Evolutionary conservation across 2,113 vertebrate genomes (phyloP).

Genomic region (Cebus imitator): DNA sequence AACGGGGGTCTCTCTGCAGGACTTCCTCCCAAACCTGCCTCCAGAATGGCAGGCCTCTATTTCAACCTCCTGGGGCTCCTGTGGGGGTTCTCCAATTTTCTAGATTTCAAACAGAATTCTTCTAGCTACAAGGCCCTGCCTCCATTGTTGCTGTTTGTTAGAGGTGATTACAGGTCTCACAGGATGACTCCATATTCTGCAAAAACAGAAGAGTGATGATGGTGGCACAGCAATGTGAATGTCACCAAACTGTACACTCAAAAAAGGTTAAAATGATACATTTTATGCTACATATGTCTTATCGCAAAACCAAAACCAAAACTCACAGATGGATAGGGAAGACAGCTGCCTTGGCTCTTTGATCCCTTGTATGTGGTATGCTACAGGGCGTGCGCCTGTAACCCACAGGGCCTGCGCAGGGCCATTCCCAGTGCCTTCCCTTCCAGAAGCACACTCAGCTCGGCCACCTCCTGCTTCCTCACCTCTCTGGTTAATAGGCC

Average conservation of each 20-base stretch:
- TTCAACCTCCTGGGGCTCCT: neutral
- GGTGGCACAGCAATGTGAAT: too few relatives aligned
- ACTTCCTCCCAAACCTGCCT: neutral
- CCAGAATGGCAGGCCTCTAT: neutral
- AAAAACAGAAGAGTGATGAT: neutral
- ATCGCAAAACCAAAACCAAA: neutral
- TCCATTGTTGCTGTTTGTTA: neutral
- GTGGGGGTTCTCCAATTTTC: neutral
- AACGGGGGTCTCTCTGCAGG: neutral
- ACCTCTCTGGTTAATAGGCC: neutral
- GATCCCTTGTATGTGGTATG: neutral
- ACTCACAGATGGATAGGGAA: neutral
- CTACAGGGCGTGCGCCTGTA: rapidly evolving
- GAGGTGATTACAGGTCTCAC: neutral
- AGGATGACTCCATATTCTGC: neutral
- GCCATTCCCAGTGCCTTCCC: neutral
- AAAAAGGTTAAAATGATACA: neutral
- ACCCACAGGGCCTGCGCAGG: neutral
- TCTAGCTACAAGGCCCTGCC: neutral
- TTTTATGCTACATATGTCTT: neutral
- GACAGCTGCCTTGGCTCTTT: neutral
- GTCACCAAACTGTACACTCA: neutral
- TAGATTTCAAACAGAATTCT: neutral
- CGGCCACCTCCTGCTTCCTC: neutral
- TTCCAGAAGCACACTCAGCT: neutral